Percentiles rank a stretch among this genome's conserved stretches.
These are phyloP conservation scores for Limulus polyphemus DNA, from an alignment of 2,888 invertebrate genomes.

Conservation along the genomic window DNA sequence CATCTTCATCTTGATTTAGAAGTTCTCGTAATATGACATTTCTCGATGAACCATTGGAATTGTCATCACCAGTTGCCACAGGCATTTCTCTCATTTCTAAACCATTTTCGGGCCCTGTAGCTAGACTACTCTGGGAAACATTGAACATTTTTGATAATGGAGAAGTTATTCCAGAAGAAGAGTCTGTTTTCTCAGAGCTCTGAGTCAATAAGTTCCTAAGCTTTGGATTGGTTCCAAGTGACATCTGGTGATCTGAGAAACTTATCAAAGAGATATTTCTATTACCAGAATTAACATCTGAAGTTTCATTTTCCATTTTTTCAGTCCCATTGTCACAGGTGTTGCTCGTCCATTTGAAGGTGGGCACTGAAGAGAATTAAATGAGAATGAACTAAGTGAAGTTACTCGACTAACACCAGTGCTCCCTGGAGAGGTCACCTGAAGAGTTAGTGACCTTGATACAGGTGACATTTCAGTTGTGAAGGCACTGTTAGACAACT, in stretches of 20 bases:
- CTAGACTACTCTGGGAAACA: neutral
- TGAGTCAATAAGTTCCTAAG: conserved; percentile 48
- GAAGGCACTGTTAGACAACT: conserved; percentile 15
- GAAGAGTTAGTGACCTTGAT: too few relatives aligned
- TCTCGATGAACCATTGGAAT: conserved; percentile 12
- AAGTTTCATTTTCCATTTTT: too few relatives aligned
- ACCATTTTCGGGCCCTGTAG: too few relatives aligned
- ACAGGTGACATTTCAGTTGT: conserved; percentile 9
- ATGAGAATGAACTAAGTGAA: too few relatives aligned
- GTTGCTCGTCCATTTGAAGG: too few relatives aligned
- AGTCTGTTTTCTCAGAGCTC: conserved; percentile 7
- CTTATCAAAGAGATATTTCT: too few relatives aligned
- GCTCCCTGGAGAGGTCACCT: too few relatives aligned
- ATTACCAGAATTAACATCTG: too few relatives aligned
- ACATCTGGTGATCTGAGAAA: too few relatives aligned
- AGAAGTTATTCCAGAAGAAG: neutral
- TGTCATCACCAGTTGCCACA: neutral
- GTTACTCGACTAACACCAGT: too few relatives aligned
- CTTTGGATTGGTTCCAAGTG: conserved; percentile 4
- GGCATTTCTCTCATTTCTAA: neutral
- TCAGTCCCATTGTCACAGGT: too few relatives aligned
- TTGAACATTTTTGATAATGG: neutral
- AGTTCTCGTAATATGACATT: conserved; percentile 41
- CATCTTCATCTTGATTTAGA: conserved; percentile 52
- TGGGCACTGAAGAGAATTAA: too few relatives aligned